Conservation (phyloP, 1,140 invertebrate species). For the Tigriopus japonicus region DNA sequence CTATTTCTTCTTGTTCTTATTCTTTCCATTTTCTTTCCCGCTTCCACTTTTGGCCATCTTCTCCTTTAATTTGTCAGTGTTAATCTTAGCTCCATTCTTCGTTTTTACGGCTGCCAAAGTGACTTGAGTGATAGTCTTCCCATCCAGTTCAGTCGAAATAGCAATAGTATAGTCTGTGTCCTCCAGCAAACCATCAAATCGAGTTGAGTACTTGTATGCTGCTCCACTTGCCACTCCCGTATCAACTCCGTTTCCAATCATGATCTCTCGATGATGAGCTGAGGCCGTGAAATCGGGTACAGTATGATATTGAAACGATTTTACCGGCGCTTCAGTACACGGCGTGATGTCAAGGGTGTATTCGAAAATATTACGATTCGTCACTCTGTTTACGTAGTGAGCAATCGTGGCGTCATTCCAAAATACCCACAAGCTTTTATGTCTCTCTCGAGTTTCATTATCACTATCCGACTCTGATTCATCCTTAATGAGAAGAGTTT, state of each 20-base stretch:
- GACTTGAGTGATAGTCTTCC: constrained; percentile 6
- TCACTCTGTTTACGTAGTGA: not conserved
- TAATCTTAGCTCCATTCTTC: too few species aligned
- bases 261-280: too few species aligned
- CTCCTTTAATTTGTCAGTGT: too few species aligned
- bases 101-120: too few species aligned
- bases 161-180: constrained; percentile 1
- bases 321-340: not conserved
- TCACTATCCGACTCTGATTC: too few species aligned
- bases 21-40: too few species aligned
- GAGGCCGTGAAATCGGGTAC: not conserved
- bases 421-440: not conserved
- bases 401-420: constrained; percentile 5
- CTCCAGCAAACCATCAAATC: constrained; percentile 6
- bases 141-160: constrained; percentile 10
- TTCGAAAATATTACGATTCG: not conserved
- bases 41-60: too few species aligned
- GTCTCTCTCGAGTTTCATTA: too few species aligned
- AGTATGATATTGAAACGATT: not conserved
- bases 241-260: too few species aligned
- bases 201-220: not conserved
- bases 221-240: too few species aligned
- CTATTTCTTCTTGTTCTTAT: too few species aligned
- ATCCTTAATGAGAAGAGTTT: too few species aligned
- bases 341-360: constrained; percentile 3